Percentiles rank a stretch among this genome's conserved stretches.
These are phyloP conservation scores for Brienomyrus longianalis DNA, from an alignment of 2,113 vertebrate species.

Conservation along the genomic window DNA sequence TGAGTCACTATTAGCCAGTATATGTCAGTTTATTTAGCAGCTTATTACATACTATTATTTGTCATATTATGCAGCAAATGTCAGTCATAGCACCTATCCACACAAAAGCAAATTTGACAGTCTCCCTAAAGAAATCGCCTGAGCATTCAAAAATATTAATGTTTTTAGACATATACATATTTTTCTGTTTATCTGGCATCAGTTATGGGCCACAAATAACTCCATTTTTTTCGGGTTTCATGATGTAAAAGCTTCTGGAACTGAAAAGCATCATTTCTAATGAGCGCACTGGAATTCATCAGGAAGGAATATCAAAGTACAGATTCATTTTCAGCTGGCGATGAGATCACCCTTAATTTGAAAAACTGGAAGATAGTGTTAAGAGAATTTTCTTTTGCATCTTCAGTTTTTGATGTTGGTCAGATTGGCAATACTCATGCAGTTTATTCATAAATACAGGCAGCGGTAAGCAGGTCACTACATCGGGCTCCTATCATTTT, in stretches of 20 bases:
- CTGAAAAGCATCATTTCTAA: neutral
- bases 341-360: neutral
- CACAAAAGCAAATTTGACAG: constrained; percentile 4
- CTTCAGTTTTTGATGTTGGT: neutral
- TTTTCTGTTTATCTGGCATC: constrained; percentile 6
- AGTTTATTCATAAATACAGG: neutral
- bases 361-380: neutral
- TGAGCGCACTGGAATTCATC: neutral
- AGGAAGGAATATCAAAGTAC: neutral
- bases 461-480: neutral
- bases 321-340: neutral
- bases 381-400: neutral
- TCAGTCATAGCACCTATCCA: neutral
- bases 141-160: too few species aligned
- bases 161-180: neutral
- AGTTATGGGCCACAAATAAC: neutral
- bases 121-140: neutral
- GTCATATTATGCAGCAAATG: constrained; percentile 8
- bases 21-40: neutral
- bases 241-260: neutral
- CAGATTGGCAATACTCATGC: neutral
- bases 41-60: neutral
- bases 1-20: neutral
- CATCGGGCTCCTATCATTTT: neutral
- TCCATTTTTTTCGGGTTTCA: neutral